Conservation (phyloP, 2,797 vertebrate species). For the Cossypha polioptera region DNA sequence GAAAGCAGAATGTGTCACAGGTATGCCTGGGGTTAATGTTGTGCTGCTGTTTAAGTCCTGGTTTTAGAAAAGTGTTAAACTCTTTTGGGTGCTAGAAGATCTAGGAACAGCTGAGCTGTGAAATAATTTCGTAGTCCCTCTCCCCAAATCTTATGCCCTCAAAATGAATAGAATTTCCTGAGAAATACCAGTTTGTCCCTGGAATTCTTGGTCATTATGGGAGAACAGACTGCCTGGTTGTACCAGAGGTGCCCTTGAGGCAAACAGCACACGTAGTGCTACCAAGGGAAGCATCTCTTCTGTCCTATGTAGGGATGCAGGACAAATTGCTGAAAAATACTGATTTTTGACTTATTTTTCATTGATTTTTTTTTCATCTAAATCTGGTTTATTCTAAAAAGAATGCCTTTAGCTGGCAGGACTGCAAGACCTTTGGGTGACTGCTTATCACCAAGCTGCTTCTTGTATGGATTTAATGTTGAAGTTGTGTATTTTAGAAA, state of each 20-base stretch:
- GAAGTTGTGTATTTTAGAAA: neutral
- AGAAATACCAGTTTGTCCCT: neutral
- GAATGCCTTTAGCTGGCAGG: neutral
- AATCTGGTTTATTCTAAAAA: neutral
- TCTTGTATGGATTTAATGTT: neutral
- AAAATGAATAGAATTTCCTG: neutral
- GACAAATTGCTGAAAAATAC: neutral
- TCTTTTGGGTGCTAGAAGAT: neutral
- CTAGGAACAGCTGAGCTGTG: neutral
- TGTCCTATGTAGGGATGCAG: neutral
- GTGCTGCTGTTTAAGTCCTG: neutral
- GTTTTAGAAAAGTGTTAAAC: neutral
- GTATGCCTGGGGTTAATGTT: fast-evolving
- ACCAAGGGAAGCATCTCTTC: neutral
- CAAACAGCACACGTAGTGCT: neutral
- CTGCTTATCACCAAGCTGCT: neutral
- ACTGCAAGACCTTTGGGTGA: neutral
- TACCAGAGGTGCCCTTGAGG: neutral
- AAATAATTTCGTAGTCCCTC: neutral
- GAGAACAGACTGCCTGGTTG: neutral
- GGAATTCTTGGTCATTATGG: neutral
- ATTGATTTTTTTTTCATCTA: neutral
- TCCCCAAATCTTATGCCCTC: neutral
- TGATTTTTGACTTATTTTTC: neutral
- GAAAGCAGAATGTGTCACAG: neutral